Conservation (phyloP, 2,888 invertebrate species). For the Dilophus febrilis region DNA sequence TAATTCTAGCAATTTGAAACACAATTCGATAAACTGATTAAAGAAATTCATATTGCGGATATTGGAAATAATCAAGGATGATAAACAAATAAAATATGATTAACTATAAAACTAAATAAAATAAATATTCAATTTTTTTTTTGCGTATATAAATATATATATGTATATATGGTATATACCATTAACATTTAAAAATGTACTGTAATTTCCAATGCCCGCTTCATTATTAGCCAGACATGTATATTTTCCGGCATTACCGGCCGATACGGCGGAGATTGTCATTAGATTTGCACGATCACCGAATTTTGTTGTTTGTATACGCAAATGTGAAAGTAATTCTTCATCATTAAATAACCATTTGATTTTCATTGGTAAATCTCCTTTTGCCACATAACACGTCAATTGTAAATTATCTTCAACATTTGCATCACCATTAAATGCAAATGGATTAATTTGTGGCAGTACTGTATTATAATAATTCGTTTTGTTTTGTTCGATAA, state of each 20-base stretch:
- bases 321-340: slow-evolving; percentile 28
- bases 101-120: neutral
- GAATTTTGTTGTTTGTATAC: slow-evolving; percentile 45
- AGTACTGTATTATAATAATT: slow-evolving; percentile 7
- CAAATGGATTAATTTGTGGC: slow-evolving; percentile 12
- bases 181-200: slow-evolving; percentile 37
- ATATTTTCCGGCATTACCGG: slow-evolving; percentile 38
- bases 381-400: slow-evolving; percentile 38
- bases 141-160: no score
- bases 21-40: no score
- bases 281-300: slow-evolving; percentile 47
- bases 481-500: no score
- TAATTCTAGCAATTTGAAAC: no score
- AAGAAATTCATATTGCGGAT: no score
- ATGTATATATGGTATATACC: no score
- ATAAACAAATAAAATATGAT: no score
- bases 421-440: slow-evolving; percentile 26
- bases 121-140: slow-evolving; percentile 4
- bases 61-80: no score
- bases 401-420: slow-evolving; percentile 53
- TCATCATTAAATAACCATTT: slow-evolving; percentile 40
- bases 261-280: slow-evolving; percentile 47
- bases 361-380: slow-evolving; percentile 42
- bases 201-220: slow-evolving; percentile 39
- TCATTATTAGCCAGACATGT: slow-evolving; percentile 38